These are phyloP conservation scores for Scaptomyza tumidula DNA, from an alignment of 2,888 invertebrate genomes.

Conservation along the genomic window DNA sequence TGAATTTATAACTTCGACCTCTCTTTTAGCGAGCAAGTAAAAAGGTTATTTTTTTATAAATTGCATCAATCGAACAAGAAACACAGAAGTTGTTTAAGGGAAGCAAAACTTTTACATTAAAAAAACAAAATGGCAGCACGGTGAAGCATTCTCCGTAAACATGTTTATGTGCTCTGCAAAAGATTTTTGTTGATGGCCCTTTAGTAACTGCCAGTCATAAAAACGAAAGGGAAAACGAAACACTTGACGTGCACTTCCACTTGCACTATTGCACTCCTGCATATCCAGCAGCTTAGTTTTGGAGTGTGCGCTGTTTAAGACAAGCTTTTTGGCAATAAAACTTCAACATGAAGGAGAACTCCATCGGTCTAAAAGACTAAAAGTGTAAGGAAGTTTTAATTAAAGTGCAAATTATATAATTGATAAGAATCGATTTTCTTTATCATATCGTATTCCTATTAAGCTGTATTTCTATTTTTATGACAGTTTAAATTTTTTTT, in stretches of 20 bases:
- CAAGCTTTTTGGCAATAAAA: conserved; percentile 3
- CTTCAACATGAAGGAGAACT: neutral
- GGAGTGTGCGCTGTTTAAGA: neutral
- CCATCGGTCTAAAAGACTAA: neutral
- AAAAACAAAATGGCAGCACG: neutral
- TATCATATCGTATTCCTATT: too few species aligned
- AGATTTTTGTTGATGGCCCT: conserved; percentile 5
- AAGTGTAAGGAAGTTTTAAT: neutral
- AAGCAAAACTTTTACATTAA: neutral
- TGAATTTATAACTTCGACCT: too few species aligned
- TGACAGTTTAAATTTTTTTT: too few species aligned
- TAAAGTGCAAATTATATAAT: neutral
- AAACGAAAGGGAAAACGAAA: neutral
- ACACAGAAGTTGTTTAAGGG: neutral
- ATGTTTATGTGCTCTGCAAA: conserved; percentile 1
- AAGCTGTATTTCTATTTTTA: too few species aligned
- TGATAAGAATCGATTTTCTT: neutral
- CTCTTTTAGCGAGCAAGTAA: too few species aligned
- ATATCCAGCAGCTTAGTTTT: neutral
- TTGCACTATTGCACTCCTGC: neutral
- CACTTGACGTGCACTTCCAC: conserved; percentile 1
- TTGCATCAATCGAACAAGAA: neutral
- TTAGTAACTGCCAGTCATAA: conserved; percentile 1
- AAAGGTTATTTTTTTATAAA: neutral
- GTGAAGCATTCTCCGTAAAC: neutral